These are phyloP conservation scores for Anoplolepis gracilipes DNA, from an alignment of 1,140 invertebrate genomes.

Conservation along the genomic window DNA sequence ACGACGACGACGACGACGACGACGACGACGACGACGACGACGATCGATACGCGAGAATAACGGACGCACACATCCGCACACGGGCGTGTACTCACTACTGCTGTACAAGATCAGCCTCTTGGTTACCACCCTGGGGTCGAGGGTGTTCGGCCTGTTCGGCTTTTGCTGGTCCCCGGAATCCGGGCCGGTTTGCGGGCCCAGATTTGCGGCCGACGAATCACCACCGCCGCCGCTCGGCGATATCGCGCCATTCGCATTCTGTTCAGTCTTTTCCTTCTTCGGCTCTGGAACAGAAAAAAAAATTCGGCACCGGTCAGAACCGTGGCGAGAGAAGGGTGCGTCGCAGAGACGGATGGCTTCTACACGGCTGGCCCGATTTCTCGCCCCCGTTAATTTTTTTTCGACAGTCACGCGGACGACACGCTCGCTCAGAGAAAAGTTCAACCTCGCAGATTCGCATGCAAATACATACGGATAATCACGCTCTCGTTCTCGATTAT, in stretches of 20 bases:
- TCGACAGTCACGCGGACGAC: not conserved
- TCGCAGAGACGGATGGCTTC: not conserved
- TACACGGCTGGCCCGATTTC: not conserved
- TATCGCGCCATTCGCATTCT: conserved; percentile 89
- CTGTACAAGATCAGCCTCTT: conserved; percentile 85
- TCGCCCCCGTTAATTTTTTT: conserved; percentile 19
- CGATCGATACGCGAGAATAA: conserved; percentile 13
- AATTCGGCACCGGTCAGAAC: conserved; percentile 65
- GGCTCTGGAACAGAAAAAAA: conserved; percentile 90
- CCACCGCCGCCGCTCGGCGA: conserved; percentile 85
- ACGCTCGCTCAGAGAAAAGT: conserved; percentile 55
- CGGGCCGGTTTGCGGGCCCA: conserved; percentile 83
- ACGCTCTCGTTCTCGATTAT: not conserved
- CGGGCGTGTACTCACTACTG: conserved; percentile 72
- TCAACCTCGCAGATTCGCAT: not conserved
- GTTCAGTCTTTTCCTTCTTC: conserved; percentile 96
- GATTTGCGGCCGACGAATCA: conserved; percentile 86
- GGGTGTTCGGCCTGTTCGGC: conserved; percentile 90
- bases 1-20: too few species aligned
- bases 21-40: too few species aligned
- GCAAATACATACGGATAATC: not conserved
- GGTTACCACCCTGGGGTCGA: conserved; percentile 90
- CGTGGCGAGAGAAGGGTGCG: conserved; percentile 24
- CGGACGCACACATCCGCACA: not conserved
- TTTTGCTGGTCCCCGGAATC: conserved; percentile 84